phyloP scores from a whole-genome alignment of 2,797 vertebrate genomes.

The Pseudochaenichthys georgianus region DNA sequence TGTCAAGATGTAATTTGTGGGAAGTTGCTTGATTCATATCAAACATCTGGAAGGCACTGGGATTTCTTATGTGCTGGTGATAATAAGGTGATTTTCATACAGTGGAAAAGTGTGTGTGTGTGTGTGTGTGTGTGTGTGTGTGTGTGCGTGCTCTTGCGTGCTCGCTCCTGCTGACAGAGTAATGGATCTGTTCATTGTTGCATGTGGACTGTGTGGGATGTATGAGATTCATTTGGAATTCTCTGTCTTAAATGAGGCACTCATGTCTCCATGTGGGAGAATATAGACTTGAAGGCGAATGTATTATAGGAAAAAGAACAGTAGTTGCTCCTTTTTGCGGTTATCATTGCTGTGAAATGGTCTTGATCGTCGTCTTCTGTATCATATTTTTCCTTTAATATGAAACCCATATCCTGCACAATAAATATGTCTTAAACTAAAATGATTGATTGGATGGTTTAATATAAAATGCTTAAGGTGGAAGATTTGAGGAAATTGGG shows the following conservation, averaged over 20 bases:
- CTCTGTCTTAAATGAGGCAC: constrained; percentile 80
- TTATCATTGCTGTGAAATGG: constrained; percentile 55
- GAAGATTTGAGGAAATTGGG: not conserved
- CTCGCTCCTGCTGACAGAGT: constrained; percentile 80
- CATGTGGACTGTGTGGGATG: constrained; percentile 82
- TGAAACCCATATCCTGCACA: constrained; percentile 62
- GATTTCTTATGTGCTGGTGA: constrained; percentile 75
- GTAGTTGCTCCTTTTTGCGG: constrained; percentile 63
- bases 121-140: constrained; percentile 8
- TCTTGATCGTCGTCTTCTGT: constrained; percentile 50
- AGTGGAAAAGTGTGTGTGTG: constrained; percentile 47
- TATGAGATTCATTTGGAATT: constrained; percentile 86
- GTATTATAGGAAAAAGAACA: constrained; percentile 60
- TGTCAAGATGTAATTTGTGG: constrained; percentile 77
- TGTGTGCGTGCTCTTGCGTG: constrained; percentile 14
- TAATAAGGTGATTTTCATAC: constrained; percentile 75
- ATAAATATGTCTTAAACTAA: constrained; percentile 54
- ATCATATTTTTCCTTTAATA: constrained; percentile 48
- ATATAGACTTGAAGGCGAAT: constrained; percentile 39
- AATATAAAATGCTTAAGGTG: constrained; percentile 8
- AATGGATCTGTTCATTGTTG: constrained; percentile 84
- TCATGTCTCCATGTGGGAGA: constrained; percentile 73
- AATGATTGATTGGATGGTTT: constrained; percentile 17
- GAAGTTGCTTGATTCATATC: constrained; percentile 78
- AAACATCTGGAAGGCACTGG: constrained; percentile 82